Conservation (phyloP, 1,140 invertebrate species). For the Drosophila watanabei region DNA sequence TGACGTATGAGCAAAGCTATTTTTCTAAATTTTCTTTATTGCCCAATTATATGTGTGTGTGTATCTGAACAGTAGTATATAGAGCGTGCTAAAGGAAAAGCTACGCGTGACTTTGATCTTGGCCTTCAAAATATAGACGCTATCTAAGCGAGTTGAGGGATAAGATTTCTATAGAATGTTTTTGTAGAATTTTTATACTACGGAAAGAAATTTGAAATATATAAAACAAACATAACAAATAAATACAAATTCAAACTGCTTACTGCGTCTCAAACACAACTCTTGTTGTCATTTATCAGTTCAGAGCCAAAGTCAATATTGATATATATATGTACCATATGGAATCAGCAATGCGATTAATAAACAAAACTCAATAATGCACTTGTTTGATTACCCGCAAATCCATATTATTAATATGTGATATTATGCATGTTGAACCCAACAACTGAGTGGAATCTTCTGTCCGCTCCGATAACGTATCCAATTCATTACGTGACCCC, state of each 20-base stretch:
- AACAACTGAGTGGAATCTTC: neutral
- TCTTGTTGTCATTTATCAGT: neutral
- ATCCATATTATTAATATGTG: slow-evolving; percentile 1
- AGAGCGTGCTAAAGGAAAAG: slow-evolving; percentile 35
- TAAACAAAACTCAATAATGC: slow-evolving; percentile 4
- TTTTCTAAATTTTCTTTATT: slow-evolving; percentile 42
- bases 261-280: neutral
- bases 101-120: slow-evolving; percentile 77
- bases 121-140: slow-evolving; percentile 68
- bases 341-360: slow-evolving; percentile 2
- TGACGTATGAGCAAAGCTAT: slow-evolving; percentile 48
- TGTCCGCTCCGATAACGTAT: slow-evolving; percentile 11
- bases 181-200: neutral
- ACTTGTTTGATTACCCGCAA: neutral
- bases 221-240: neutral
- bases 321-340: slow-evolving; percentile 12
- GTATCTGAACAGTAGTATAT: slow-evolving; percentile 28
- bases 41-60: slow-evolving; percentile 17
- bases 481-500: slow-evolving; percentile 29
- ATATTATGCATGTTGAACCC: slow-evolving; percentile 18
- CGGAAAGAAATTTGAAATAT: neutral
- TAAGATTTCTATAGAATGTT: neutral
- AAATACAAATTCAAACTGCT: neutral
- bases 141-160: slow-evolving; percentile 1
- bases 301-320: neutral